These are phyloP conservation scores for Pteria penguin DNA, from an alignment of 2,888 invertebrate species.

Conservation along the genomic window DNA sequence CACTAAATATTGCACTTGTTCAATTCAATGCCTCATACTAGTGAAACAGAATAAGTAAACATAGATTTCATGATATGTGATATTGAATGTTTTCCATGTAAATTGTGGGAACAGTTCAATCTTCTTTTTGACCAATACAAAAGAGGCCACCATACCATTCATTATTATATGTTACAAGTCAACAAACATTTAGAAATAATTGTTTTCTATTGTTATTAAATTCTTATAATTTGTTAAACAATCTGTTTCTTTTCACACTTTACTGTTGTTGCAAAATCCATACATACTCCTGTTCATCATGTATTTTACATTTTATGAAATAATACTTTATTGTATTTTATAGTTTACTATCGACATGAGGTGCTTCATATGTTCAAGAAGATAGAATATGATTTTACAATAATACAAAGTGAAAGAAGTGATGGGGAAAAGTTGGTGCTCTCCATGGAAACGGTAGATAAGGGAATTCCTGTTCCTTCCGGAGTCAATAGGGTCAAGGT, in stretches of 20 bases:
- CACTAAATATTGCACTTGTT: too few relatives aligned
- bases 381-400: conserved; percentile 71
- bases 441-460: conserved; percentile 68
- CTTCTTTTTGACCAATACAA: too few relatives aligned
- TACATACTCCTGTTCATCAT: not conserved
- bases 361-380: conserved; percentile 72
- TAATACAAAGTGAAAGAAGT: conserved; percentile 72
- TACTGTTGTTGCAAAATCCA: not conserved
- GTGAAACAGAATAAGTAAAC: too few relatives aligned
- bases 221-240: too few relatives aligned
- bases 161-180: too few relatives aligned
- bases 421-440: conserved; percentile 73
- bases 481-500: conserved; percentile 55
- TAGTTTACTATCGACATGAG: conserved; percentile 77
- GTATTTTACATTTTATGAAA: not conserved
- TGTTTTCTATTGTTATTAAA: too few relatives aligned
- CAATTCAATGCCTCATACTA: too few relatives aligned
- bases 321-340: conserved; percentile 28
- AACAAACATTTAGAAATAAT: too few relatives aligned
- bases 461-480: conserved; percentile 49
- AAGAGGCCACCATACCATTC: too few relatives aligned
- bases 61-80: too few relatives aligned
- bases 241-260: not conserved
- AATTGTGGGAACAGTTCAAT: too few relatives aligned
- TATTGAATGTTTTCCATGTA: too few relatives aligned